Evolutionary conservation across 2,113 vertebrate species (phyloP), one percentile per base, ranked within the genome.

Genomic region (Chunga burmeisteri): DNA sequence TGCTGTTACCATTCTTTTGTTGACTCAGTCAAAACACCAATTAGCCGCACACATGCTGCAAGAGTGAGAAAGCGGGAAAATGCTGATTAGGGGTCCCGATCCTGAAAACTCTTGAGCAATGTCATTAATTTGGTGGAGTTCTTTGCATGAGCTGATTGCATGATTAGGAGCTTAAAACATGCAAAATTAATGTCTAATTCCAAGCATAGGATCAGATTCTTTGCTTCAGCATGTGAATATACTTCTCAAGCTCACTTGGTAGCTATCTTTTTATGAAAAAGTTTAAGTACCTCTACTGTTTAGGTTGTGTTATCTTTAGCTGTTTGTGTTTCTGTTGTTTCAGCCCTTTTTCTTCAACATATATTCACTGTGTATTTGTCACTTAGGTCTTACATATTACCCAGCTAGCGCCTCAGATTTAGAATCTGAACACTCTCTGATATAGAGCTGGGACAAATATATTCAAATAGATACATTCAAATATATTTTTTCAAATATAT

Each of bases 1-100:
- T 92, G 85, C 65, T 86, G 94, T 95, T 97, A 96, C 95, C 87
- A 95, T 96, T 97, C 90, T 94, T 93, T 77, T 82, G 84, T 78
- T 89, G 90, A 91, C 91, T 97, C 93, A 96, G 94, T 97, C 95
- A 98, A 97, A 98, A 98, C 96, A 97, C 58, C 80, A 96, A 95
- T 96, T 97, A 98, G 77, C 91, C 95, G 56, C 61, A 94, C 47
- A 87, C 65, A 97, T 52, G 91, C 78, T 96, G 84, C 56, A 92
- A 95, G 62, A 94, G 75, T 16, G 50, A 91, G 85, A 93, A 93
- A 85, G 61, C 20, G 36, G 53, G 50, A 91, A 92, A 91, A 91
- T 32, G 21, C 47, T 96, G 81, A 93, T 90, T 49, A 79, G 70
- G 25, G 25, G 53, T 84, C 68, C 75, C 4, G 0, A 27, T 75